phyloP scores from a whole-genome alignment of 35 echinoderm and acorn worm genomes.

The Stichopus chloronotus region DNA sequence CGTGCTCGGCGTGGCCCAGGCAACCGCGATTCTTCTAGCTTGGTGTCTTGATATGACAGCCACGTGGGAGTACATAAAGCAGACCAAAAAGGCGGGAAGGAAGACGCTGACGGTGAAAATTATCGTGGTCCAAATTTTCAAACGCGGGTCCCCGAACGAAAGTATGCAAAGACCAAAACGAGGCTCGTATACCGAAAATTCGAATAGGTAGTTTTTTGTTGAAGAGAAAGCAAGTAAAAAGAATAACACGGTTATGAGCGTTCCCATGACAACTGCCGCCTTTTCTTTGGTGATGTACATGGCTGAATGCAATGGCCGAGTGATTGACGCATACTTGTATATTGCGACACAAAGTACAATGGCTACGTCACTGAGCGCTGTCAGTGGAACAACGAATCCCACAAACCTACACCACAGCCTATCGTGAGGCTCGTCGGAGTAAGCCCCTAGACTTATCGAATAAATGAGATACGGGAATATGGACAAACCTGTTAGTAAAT shows the following conservation, averaged over 20 bases:
- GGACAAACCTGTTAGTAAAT: conserved; percentile 27
- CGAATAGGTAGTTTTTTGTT: neutral
- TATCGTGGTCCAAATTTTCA: neutral
- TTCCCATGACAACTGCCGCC: neutral
- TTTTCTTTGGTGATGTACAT: neutral
- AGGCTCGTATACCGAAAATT: neutral
- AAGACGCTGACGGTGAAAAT: conserved; percentile 22
- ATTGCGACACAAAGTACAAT: conserved; percentile 20
- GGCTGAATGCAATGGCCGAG: conserved; percentile 14
- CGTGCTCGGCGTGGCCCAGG: neutral
- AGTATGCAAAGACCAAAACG: conserved; percentile 7
- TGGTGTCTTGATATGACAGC: conserved; percentile 13
- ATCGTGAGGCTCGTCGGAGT: neutral
- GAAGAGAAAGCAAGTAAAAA: neutral
- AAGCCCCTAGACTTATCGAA: neutral
- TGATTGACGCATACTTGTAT: conserved; percentile 27
- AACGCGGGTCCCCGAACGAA: conserved; percentile 8
- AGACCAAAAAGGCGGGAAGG: conserved; percentile 13
- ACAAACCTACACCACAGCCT: conserved; percentile 20
- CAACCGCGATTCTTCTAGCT: neutral
- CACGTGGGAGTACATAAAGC: neutral
- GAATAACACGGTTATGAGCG: neutral
- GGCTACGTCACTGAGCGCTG: neutral
- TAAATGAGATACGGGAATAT: conserved; percentile 35
- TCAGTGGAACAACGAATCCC: conserved; percentile 10